These are phyloP conservation scores for Tricholaema leucomelas DNA, from an alignment of 2,113 vertebrate species.

Conservation along the genomic window DNA sequence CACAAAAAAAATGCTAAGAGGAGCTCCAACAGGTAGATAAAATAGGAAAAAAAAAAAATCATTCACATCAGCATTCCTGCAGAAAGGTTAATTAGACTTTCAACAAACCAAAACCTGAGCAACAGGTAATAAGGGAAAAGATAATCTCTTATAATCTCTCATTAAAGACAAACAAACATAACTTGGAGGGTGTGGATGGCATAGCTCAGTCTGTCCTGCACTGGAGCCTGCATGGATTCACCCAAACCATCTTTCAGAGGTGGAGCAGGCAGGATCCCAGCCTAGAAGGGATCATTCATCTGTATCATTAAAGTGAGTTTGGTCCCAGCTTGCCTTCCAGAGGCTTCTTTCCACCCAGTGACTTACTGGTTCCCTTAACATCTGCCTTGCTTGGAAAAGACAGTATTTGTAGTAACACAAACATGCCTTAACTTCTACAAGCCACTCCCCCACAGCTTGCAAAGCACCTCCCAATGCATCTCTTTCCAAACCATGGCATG, in stretches of 20 bases:
- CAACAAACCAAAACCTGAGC: slow-evolving; percentile 40
- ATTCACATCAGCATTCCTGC: neutral
- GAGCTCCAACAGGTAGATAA: neutral
- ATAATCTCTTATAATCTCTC: slow-evolving; percentile 7
- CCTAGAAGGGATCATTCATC: neutral
- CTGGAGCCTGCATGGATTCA: neutral
- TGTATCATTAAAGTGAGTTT: neutral
- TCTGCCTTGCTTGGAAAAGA: neutral
- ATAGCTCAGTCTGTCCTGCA: neutral
- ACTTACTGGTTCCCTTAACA: neutral
- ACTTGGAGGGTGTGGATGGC: neutral
- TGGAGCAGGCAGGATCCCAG: neutral
- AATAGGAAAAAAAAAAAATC: neutral
- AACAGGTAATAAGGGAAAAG: slow-evolving; percentile 37
- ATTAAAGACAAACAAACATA: neutral
- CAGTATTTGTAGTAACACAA: neutral
- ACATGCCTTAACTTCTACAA: neutral
- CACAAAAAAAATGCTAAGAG: neutral
- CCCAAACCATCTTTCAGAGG: accelerated
- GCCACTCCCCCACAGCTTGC: neutral
- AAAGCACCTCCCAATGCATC: neutral
- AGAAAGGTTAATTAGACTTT: slow-evolving; percentile 30
- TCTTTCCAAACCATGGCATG: neutral
- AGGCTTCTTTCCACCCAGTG: neutral
- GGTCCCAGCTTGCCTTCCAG: neutral